Conservation (phyloP, 2,113 vertebrate genomes). For the Esox niger region DNA sequence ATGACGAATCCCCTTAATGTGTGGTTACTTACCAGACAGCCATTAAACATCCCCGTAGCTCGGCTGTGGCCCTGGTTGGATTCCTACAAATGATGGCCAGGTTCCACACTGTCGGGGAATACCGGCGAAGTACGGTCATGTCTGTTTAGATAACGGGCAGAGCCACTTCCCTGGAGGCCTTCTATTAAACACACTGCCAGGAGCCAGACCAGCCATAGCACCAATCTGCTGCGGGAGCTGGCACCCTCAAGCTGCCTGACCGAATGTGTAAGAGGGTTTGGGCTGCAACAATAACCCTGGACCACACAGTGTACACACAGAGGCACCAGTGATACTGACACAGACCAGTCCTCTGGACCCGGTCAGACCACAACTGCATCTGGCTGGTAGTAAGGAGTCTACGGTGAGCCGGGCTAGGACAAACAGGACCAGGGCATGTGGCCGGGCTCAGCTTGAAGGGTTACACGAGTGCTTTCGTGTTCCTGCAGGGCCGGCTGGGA, state of each 20-base stretch:
- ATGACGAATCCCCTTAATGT: background rate
- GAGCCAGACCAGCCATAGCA: background rate
- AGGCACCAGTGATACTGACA: constrained; percentile 9
- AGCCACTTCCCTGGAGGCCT: background rate
- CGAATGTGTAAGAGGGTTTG: constrained; percentile 32
- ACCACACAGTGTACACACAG: constrained; percentile 23
- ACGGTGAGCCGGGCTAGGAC: constrained; percentile 1
- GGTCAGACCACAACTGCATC: constrained; percentile 8
- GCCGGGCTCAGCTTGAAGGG: background rate
- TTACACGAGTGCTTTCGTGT: background rate
- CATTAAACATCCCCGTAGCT: background rate
- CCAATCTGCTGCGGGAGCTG: background rate
- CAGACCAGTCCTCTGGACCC: constrained; percentile 7
- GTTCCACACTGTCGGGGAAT: background rate
- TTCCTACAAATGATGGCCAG: background rate
- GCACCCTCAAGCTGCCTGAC: constrained; percentile 23
- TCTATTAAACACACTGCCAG: background rate
- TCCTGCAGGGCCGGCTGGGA: constrained; percentile 2
- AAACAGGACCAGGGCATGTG: constrained; percentile 5
- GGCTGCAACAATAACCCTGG: constrained; percentile 27
- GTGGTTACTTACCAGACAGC: background rate
- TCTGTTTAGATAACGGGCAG: constrained; percentile 11
- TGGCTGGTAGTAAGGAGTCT: background rate
- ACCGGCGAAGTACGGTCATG: constrained; percentile 12
- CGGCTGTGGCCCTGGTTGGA: background rate